These are phyloP conservation scores for mouse (Mus musculus) DNA, from an alignment of 2,113 vertebrate genomes.

Conservation along the genomic window GRCm39 chr6:32757001-32757500, in stretches of 20 bases:
- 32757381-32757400: accelerated
- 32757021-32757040: neutral
- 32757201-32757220: too few species aligned
- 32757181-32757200: neutral
- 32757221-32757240: neutral
- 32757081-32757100: constrained; percentile 7
- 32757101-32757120: neutral
- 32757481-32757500: constrained; percentile 24
- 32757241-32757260: neutral
- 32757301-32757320: neutral
- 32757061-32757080: constrained; percentile 5
- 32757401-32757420: constrained; percentile 5
- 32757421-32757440: constrained; percentile 23
- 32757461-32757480: neutral
- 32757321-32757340: neutral
- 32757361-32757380: too few species aligned
- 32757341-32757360: too few species aligned
- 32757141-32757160: neutral
- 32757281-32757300: neutral
- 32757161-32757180: neutral
- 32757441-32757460: neutral
- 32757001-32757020: constrained; percentile 22
- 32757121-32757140: neutral
- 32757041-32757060: constrained; percentile 56
- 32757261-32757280: neutral